A percentile compares a stretch with the other conserved stretches of the same genome.
phyloP scores from a whole-genome alignment of 2,888 invertebrate genomes.

The Acanthococcus lagerstroemiae region DNA sequence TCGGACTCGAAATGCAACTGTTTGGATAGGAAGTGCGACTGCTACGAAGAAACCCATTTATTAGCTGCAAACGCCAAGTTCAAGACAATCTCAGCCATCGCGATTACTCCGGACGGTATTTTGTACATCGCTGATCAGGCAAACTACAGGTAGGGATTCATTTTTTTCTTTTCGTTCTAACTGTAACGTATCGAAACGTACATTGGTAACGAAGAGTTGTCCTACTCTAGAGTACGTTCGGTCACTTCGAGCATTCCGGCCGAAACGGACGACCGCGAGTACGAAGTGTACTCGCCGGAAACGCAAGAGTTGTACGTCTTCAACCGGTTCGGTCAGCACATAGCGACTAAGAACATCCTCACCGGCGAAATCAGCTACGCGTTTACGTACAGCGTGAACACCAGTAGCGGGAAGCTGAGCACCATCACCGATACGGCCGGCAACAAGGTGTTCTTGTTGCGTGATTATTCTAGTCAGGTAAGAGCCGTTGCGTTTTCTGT shows the following conservation, averaged over 20 bases:
- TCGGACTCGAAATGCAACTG: slow-evolving; percentile 91
- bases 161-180: too few species aligned
- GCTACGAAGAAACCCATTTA: slow-evolving; percentile 84
- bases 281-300: slow-evolving; percentile 82
- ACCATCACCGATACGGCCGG: slow-evolving; percentile 89
- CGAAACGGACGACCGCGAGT: slow-evolving; percentile 70
- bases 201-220: too few species aligned
- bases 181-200: too few species aligned
- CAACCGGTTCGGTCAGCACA: slow-evolving; percentile 89
- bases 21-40: slow-evolving; percentile 79
- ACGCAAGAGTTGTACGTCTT: slow-evolving; percentile 91
- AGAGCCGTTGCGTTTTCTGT: not conserved
- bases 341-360: slow-evolving; percentile 86
- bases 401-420: slow-evolving; percentile 87
- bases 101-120: slow-evolving; percentile 86
- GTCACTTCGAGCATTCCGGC: slow-evolving; percentile 84
- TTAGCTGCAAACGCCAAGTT: slow-evolving; percentile 87
- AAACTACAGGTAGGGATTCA: slow-evolving; percentile 50
- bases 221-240: slow-evolving; percentile 57
- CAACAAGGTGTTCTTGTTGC: slow-evolving; percentile 70
- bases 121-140: slow-evolving; percentile 94
- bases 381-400: slow-evolving; percentile 93
- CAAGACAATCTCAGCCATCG: slow-evolving; percentile 83
- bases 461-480: slow-evolving; percentile 68
- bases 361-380: slow-evolving; percentile 87